Conservation (phyloP, 2,113 vertebrate species). For the Mionectes macconnelli region DNA sequence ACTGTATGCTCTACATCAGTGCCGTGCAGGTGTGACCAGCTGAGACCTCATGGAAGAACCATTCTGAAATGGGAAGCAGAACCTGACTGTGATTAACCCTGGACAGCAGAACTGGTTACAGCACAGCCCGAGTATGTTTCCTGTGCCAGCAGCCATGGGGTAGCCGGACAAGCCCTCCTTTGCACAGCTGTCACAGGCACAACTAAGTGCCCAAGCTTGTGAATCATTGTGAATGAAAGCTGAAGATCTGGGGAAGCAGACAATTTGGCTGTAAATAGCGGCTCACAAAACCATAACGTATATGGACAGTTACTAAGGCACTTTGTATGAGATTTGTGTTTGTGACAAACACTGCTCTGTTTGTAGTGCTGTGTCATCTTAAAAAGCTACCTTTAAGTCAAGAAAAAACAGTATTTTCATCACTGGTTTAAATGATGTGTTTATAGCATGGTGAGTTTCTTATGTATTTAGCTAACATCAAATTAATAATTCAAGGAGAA, state of each 20-base stretch:
- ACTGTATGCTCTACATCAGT: fast-evolving
- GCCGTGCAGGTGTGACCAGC: background rate
- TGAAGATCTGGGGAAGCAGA: background rate
- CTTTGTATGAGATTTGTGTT: background rate
- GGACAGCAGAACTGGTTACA: background rate
- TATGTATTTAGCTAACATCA: background rate
- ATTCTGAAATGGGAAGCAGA: background rate
- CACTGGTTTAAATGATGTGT: background rate
- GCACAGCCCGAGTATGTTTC: conserved; percentile 26
- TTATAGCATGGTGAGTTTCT: background rate
- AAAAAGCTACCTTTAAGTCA: background rate
- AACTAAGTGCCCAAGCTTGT: background rate
- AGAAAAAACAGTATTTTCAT: background rate
- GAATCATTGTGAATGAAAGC: background rate
- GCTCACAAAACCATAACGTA: background rate
- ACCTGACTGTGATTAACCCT: background rate
- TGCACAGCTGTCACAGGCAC: background rate
- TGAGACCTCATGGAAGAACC: background rate
- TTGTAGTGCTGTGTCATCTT: background rate
- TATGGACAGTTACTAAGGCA: background rate
- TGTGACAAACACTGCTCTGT: background rate
- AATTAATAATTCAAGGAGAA: background rate
- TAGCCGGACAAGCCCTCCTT: background rate
- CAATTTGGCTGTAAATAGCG: background rate
- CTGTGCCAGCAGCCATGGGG: background rate